Evolutionary conservation across 2,113 vertebrate genomes (phyloP).

Genomic region (Tyto alba): DNA sequence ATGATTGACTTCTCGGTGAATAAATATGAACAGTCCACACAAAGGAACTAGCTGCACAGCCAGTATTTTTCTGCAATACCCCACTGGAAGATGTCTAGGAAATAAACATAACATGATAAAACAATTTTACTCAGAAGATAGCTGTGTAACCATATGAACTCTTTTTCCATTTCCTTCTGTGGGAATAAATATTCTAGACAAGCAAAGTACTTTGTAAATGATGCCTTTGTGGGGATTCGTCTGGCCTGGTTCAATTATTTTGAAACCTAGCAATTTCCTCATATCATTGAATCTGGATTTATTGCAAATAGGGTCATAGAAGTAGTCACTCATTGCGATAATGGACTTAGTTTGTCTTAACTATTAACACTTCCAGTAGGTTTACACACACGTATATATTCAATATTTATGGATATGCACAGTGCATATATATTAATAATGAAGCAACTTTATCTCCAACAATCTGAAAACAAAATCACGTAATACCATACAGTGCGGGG

Average conservation of each 20-base stretch:
- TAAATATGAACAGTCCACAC: conserved; percentile 5
- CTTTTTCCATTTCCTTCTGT: conserved; percentile 22
- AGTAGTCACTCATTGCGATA: conserved; percentile 60
- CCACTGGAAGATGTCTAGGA: conserved; percentile 77
- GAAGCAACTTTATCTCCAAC: conserved; percentile 66
- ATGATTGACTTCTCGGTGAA: conserved; percentile 36
- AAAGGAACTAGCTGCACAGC: conserved; percentile 28
- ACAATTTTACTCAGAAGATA: conserved; percentile 32
- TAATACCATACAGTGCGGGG: conserved; percentile 52
- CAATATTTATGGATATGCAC: conserved; percentile 62
- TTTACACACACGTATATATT: conserved; percentile 23
- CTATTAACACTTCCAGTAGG: conserved; percentile 64
- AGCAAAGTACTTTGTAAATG: conserved; percentile 54
- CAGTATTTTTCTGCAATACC: conserved; percentile 74
- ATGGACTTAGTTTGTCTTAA: conserved; percentile 73
- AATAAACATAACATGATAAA: conserved; percentile 58
- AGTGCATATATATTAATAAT: conserved; percentile 67
- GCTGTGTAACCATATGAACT: conserved; percentile 26
- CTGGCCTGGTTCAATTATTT: conserved; percentile 60
- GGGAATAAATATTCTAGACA: conserved; percentile 45
- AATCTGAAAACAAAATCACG: conserved; percentile 69
- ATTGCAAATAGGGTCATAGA: conserved; percentile 60
- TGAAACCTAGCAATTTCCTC: conserved; percentile 63
- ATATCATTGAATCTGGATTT: conserved; percentile 60
- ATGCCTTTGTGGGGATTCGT: conserved; percentile 12